phyloP scores from a whole-genome alignment of 2,888 invertebrate species.

The Caenorhabditis sp. region DNA sequence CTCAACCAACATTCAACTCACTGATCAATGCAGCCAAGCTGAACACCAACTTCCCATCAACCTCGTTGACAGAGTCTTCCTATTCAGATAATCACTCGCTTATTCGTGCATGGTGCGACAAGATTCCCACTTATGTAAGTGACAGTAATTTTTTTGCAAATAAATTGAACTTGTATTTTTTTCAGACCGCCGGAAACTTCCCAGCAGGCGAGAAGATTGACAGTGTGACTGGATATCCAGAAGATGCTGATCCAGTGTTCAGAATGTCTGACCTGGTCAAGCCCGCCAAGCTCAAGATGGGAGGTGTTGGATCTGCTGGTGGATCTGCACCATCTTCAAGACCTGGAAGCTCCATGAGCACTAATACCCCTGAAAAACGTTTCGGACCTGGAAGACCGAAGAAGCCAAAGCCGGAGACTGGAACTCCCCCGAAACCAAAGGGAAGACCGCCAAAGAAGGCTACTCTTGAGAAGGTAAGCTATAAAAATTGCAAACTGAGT shows the following conservation, averaged over 20 bases:
- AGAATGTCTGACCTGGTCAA: slow-evolving; percentile 51
- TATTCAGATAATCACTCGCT: not conserved
- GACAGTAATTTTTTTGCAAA: too few species aligned
- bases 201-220: not conserved
- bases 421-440: slow-evolving; percentile 52
- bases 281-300: not conserved
- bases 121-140: too few species aligned
- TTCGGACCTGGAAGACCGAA: slow-evolving; percentile 35
- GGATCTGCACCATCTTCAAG: slow-evolving; percentile 27
- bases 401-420: slow-evolving; percentile 43
- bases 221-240: not conserved
- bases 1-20: not conserved
- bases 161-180: too few species aligned
- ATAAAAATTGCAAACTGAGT: too few species aligned
- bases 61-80: not conserved
- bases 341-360: slow-evolving; percentile 31
- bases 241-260: slow-evolving; percentile 38
- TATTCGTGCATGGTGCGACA: not conserved
- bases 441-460: slow-evolving; percentile 62
- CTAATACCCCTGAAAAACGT: not conserved
- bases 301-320: not conserved
- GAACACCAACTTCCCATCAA: not conserved
- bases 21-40: not conserved
- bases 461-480: slow-evolving; percentile 47
- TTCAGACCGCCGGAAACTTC: not conserved